Evolutionary conservation across 2,113 vertebrate genomes (phyloP), one percentile per base, ranked within the genome.

Genomic region (Microtus richardsoni): DNA sequence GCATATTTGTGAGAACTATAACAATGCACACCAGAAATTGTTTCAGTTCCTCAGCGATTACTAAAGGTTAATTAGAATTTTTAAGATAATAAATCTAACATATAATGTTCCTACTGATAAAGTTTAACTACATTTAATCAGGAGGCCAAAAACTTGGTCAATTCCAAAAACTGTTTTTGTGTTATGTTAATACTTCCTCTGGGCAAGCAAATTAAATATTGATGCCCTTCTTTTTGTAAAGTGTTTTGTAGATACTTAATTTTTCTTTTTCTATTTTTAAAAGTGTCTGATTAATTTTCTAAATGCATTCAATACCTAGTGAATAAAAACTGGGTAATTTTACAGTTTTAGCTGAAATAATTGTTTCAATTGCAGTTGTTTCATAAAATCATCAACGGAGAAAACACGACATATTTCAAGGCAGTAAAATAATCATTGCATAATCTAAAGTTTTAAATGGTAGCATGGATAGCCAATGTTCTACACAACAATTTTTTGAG

Each of bases 31-130:
- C 97, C 68, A 97, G 85, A 89, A 90, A 70, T 0, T 0, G 79
- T 97, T 98, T 96, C 85, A 96, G 95, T 97, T 98, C 97, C 96
- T 98, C 89, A 94, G 52, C 94, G 98, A 98, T 98, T 98, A 98
- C 95, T 95, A 97, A 96, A 96, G 97, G 97, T 98, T 98, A 98
- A 98, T 98, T 98, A 97, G 97, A 98, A 98, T 97, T 98, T 98
- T 98, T 97, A 98, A 98, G 97, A 97, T 97, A 98, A 97, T 97
- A 98, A 98, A 89, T 97, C 98, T 1, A 58, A 98, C 24, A 96
- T 54, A 91, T 44, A 95, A 89, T 80, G 47, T 14, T 94, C 71
- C 93, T 97, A 82, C 94, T 17, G 16, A 82, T 98, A 96, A 90
- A 96, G 93, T 96, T 97, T 87, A 52, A 97, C 97, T 96, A 97